Percentiles rank a stretch among this genome's conserved stretches.
These are phyloP conservation scores for Chelmon rostratus DNA, from an alignment of 2,797 vertebrate genomes.

Conservation along the genomic window DNA sequence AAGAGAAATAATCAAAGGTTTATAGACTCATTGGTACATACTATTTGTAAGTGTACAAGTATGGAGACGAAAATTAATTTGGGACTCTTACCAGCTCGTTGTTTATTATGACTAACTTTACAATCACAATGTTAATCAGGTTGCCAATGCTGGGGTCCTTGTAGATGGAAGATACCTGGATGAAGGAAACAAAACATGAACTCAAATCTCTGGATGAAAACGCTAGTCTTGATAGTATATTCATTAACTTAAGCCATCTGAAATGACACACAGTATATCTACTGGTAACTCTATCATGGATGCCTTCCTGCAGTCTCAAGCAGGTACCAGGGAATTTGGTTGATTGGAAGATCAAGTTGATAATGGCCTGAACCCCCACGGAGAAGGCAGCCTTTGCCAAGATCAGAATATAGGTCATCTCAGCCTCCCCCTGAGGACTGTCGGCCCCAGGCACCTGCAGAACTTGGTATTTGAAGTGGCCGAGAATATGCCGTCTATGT, in stretches of 20 bases:
- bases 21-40: not conserved
- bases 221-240: not conserved
- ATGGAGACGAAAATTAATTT: constrained; percentile 30
- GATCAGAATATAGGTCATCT: constrained; percentile 84
- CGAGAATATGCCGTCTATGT: constrained; percentile 76
- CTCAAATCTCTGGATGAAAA: constrained; percentile 1
- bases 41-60: not conserved
- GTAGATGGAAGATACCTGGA: constrained; percentile 98
- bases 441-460: constrained; percentile 56
- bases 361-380: constrained; percentile 69
- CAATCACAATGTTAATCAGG: constrained; percentile 98
- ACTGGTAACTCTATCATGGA: constrained; percentile 3
- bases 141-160: constrained; percentile 99
- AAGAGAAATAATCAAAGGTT: not conserved
- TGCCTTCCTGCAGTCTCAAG: constrained; percentile 33
- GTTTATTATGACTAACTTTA: constrained; percentile 97
- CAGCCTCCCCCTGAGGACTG: constrained; percentile 62
- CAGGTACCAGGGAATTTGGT: constrained; percentile 61
- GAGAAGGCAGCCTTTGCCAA: constrained; percentile 75
- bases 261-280: constrained; percentile 15
- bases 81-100: constrained; percentile 91
- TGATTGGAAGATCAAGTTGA: constrained; percentile 71
- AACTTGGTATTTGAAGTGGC: constrained; percentile 77
- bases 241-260: not conserved
- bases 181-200: constrained; percentile 50